phyloP scores from a whole-genome alignment of 2,113 vertebrate species.

The Corydoras sp. region DNA sequence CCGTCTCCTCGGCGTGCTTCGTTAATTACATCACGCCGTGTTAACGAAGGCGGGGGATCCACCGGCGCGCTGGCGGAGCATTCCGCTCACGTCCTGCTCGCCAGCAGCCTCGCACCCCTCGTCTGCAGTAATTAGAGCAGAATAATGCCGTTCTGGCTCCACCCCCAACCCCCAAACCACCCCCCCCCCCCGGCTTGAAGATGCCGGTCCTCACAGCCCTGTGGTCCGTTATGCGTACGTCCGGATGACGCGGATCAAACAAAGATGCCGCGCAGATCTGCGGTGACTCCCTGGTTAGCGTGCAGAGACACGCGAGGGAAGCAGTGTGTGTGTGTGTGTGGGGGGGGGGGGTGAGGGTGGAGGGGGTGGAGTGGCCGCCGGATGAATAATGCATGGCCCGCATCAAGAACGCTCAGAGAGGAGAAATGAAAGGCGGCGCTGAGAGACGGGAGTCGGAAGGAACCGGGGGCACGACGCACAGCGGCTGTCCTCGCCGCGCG shows the following conservation, averaged over 20 bases:
- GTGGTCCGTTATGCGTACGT: slow-evolving; percentile 7
- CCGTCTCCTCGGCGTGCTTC: not conserved
- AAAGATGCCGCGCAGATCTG: slow-evolving; percentile 18
- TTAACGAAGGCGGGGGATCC: not conserved
- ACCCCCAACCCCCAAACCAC: not conserved
- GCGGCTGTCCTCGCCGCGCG: not conserved
- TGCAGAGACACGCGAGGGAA: slow-evolving; percentile 35
- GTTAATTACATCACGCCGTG: slow-evolving; percentile 7
- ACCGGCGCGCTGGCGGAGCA: not conserved
- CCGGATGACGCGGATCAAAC: slow-evolving; percentile 37
- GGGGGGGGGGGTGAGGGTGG: not conserved
- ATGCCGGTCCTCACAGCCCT: slow-evolving; percentile 22
- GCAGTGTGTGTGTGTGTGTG: not conserved
- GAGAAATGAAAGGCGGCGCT: slow-evolving; percentile 14
- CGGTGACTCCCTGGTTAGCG: slow-evolving; percentile 27
- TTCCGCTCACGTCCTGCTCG: slow-evolving; percentile 22
- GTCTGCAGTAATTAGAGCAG: slow-evolving; percentile 35
- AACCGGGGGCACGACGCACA: slow-evolving; percentile 10
- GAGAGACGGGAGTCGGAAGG: slow-evolving; percentile 5
- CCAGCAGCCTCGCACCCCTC: slow-evolving; percentile 25
- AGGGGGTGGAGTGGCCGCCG: slow-evolving; percentile 28
- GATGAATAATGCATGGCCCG: slow-evolving; percentile 41
- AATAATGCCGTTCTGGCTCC: slow-evolving; percentile 28
- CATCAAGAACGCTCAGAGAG: slow-evolving; percentile 33
- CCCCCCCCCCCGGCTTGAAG: slow-evolving; percentile 13